Base-by-base conservation (phyloP, 2,113 vertebrate genomes). In the Eulemur macaco region DNA sequence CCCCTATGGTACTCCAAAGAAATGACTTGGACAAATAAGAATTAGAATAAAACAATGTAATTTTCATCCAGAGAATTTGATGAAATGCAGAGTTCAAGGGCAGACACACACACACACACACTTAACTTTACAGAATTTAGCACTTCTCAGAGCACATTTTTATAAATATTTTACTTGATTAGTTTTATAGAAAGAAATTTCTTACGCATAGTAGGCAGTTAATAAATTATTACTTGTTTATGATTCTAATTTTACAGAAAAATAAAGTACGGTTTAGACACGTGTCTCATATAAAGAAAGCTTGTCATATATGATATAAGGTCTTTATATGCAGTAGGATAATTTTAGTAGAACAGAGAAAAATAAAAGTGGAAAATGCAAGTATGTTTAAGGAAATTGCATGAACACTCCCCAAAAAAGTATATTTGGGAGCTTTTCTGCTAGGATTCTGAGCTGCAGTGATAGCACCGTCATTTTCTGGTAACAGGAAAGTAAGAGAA, bases 361-460 rank as follows among this genome's bases (percentile, higher is more conserved):
- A 95, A 93, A 71, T 37, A 29, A 95, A 96, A 97, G 85, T 78
- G 56, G 85, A 82, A 96, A 95, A 83, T 91, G 31, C 52, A 92
- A 88, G 20, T 74, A 39, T 25, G 84, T 84, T 84, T 89, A 89
- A 89, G 21, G 39, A 94, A 87, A 86, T 73, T 56, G 14, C 39
- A 88, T 0, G 25, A 94, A 85, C 15, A 42, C 11, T 69, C n/a
- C 7, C 27, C 14, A 20, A 25, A 29, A 92, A 91, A 74, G 58
- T 54, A 25, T 54, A 37, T 27, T 45, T 34, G 86, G 18, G 39
- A 77, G 80, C 10, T 85, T 89, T 96, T 86, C 39, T 29, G 31
- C 10, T n/a, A 21, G 2, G 34, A n/a, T 34, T 68, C 58, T 84
- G 88, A 91, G 63, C 52, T 31, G 0, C 45, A 50, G 58, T 31